Evolutionary conservation across 2,888 invertebrate species (phyloP).

Genomic region (Tortrix viridana): DNA sequence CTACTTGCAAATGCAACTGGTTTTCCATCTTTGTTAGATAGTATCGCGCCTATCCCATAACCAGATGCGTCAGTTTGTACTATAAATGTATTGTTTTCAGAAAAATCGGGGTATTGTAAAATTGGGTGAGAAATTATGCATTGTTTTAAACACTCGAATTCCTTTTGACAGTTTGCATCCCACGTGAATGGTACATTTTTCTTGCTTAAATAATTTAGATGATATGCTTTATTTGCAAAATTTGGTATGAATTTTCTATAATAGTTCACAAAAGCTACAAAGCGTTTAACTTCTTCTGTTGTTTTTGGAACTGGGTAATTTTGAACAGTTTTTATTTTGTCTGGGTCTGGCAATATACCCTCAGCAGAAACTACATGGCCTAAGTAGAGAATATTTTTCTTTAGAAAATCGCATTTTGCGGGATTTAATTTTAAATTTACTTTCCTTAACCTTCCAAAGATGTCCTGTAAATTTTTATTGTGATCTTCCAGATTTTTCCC

Average conservation of each 20-base stretch:
- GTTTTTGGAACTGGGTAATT: constrained; percentile 9
- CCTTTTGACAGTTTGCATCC: neutral
- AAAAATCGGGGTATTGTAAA: constrained; percentile 4
- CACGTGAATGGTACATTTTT: constrained; percentile 12
- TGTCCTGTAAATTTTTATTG: constrained; percentile 3
- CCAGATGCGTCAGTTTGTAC: too few species aligned
- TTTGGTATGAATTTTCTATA: neutral
- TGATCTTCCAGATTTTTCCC: too few species aligned
- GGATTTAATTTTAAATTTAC: neutral
- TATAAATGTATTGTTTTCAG: too few species aligned
- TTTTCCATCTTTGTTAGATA: too few species aligned
- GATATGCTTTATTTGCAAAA: neutral
- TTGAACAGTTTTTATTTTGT: constrained; percentile 10
- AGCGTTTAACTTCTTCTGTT: constrained; percentile 1
- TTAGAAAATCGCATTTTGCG: constrained; percentile 17
- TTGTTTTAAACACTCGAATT: constrained; percentile 5
- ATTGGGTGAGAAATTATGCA: constrained; percentile 4
- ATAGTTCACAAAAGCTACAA: neutral
- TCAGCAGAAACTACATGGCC: constrained; percentile 15
- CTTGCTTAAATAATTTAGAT: constrained; percentile 6
- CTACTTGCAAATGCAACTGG: too few species aligned
- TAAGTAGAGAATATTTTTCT: constrained; percentile 26
- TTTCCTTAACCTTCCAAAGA: constrained; percentile 2
- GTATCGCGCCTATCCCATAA: too few species aligned
- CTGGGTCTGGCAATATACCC: constrained; percentile 9